Evolutionary conservation across 2,797 vertebrate genomes (phyloP).

Genomic region (Anabas testudineus): DNA sequence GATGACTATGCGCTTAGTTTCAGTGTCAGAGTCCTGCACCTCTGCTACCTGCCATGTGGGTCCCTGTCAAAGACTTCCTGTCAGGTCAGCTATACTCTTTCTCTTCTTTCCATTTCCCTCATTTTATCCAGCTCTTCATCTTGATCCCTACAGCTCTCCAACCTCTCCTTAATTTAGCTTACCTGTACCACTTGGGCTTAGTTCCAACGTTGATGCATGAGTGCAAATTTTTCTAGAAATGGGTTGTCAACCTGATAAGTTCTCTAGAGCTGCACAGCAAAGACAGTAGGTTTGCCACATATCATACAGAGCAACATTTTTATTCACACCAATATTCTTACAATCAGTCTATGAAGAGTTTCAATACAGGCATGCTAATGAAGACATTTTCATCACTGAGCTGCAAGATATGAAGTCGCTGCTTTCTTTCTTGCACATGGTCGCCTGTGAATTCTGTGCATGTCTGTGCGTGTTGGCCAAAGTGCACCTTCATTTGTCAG

Average conservation of each 20-base stretch:
- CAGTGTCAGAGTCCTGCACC: conserved; percentile 77
- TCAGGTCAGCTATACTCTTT: conserved; percentile 64
- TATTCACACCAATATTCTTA: conserved; percentile 1
- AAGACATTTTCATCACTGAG: conserved; percentile 52
- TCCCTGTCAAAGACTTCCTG: conserved; percentile 79
- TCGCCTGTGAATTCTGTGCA: conserved; percentile 8
- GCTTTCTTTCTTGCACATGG: conserved; percentile 15
- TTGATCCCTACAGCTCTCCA: conserved; percentile 33
- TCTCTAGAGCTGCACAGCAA: conserved; percentile 37
- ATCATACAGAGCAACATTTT: conserved; percentile 16
- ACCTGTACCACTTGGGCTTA: conserved; percentile 53
- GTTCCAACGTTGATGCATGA: conserved; percentile 50
- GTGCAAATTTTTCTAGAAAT: conserved; percentile 41
- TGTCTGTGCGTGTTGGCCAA: conserved; percentile 19
- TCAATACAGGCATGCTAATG: conserved; percentile 49
- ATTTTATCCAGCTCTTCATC: conserved; percentile 49
- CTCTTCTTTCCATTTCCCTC: conserved; percentile 1
- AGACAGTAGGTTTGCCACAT: conserved; percentile 24
- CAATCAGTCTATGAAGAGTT: conserved; percentile 31
- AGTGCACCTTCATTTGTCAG: conserved; percentile 24
- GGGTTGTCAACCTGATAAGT: conserved; percentile 49
- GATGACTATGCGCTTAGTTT: conserved; percentile 79
- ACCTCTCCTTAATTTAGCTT: conserved; percentile 59
- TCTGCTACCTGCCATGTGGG: conserved; percentile 75
- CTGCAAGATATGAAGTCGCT: conserved; percentile 34